These are phyloP conservation scores for Notoglanidium macrostoma DNA, from an alignment of 2,797 vertebrate species.

Conservation along the genomic window DNA sequence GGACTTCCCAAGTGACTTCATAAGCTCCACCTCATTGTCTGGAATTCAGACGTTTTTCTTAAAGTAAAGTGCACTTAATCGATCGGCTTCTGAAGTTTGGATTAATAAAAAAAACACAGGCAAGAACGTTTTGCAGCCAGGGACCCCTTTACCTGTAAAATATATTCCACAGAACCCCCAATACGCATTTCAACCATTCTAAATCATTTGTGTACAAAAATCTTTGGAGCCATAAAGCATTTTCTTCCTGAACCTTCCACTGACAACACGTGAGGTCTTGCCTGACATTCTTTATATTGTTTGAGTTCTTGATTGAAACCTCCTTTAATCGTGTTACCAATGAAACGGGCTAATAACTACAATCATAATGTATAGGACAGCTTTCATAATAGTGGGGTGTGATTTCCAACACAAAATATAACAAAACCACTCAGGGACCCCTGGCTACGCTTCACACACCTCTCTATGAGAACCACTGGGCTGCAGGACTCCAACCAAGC, in stretches of 20 bases:
- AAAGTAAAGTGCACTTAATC: slow-evolving; percentile 82
- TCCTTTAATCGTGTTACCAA: background rate
- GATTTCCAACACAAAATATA: slow-evolving; percentile 71
- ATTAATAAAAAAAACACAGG: slow-evolving; percentile 38
- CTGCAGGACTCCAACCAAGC: slow-evolving; percentile 51
- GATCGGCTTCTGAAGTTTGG: slow-evolving; percentile 54
- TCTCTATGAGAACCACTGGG: background rate
- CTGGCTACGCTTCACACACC: slow-evolving; percentile 33
- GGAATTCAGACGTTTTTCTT: slow-evolving; percentile 51
- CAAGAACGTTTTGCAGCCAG: background rate
- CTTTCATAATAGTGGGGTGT: background rate
- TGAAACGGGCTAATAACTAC: background rate
- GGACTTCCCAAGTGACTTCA: slow-evolving; percentile 25
- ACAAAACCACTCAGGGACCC: slow-evolving; percentile 28
- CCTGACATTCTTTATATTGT: background rate
- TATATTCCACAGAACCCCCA: background rate
- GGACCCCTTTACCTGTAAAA: background rate
- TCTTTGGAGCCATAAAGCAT: background rate
- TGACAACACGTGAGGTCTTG: background rate
- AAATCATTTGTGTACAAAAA: background rate
- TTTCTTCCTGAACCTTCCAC: background rate
- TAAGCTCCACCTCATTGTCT: slow-evolving; percentile 24
- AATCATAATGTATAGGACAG: background rate
- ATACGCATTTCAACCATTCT: background rate
- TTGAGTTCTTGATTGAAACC: background rate